Percentiles rank a stretch among this genome's conserved stretches.
Conservation (phyloP, 2,888 invertebrate genomes). For the Chironomus tentans region DNA sequence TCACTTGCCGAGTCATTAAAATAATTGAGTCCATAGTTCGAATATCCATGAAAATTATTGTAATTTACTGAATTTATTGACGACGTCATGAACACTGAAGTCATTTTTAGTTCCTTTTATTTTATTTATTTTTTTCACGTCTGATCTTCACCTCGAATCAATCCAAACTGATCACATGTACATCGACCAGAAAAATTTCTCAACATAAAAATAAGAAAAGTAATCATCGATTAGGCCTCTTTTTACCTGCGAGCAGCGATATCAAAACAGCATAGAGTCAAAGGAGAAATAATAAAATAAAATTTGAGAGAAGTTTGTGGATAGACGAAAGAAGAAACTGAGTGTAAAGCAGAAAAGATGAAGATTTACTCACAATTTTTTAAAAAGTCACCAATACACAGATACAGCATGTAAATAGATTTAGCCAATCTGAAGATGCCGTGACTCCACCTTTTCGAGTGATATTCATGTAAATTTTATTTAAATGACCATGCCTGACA, state of each 20-base stretch:
- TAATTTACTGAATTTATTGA: background rate
- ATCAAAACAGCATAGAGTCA: background rate
- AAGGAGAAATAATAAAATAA: background rate
- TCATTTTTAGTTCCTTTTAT: background rate
- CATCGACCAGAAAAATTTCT: background rate
- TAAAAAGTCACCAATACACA: background rate
- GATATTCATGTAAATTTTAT: no score
- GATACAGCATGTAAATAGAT: background rate
- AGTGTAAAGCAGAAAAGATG: background rate
- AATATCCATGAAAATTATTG: background rate
- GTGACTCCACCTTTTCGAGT: background rate
- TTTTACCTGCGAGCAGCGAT: conserved; percentile 12
- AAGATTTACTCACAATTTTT: background rate
- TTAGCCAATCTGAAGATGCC: background rate
- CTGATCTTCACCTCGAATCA: background rate
- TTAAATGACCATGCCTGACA: background rate
- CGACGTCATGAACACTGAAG: background rate
- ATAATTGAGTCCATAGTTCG: conserved; percentile 19
- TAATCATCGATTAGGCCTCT: conserved; percentile 8
- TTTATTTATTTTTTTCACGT: background rate
- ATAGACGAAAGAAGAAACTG: background rate
- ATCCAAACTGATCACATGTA: conserved; percentile 6
- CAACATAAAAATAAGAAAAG: background rate
- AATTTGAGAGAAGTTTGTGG: background rate
- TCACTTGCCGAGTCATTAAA: conserved; percentile 3